Percentiles rank a stretch among this genome's conserved stretches.
Conservation (phyloP, 2,888 invertebrate species). For the Diplolepis rosae region DNA sequence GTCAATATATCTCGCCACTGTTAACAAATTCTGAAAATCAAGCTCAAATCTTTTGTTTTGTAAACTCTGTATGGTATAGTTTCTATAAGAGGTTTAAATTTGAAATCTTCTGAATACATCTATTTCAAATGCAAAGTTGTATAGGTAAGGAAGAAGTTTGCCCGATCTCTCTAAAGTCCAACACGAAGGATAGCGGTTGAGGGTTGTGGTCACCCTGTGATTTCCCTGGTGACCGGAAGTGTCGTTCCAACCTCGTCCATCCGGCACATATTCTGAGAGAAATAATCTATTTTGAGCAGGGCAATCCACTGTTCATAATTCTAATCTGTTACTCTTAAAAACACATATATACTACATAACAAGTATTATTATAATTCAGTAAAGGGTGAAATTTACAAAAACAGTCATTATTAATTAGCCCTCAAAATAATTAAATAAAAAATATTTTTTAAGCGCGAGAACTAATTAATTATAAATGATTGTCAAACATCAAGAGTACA, state of each 20-base stretch:
- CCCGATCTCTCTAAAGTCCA: slow-evolving; percentile 51
- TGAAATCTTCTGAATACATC: neutral
- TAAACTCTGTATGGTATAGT: neutral
- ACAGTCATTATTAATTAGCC: neutral
- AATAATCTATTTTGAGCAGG: slow-evolving; percentile 59
- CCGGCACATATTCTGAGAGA: slow-evolving; percentile 53
- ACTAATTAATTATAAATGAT: neutral
- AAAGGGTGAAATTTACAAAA: neutral
- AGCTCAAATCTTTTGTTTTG: neutral
- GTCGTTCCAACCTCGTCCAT: slow-evolving; percentile 51
- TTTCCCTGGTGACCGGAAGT: slow-evolving; percentile 57
- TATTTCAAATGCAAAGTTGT: slow-evolving; percentile 40
- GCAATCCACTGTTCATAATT: slow-evolving; percentile 49
- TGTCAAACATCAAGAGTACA: neutral
- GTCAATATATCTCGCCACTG: too few species aligned
- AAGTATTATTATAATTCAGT: neutral
- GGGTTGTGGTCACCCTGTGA: slow-evolving; percentile 54
- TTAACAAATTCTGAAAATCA: too few species aligned
- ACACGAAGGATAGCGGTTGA: slow-evolving; percentile 51
- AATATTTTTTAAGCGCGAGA: neutral
- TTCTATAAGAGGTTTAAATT: neutral
- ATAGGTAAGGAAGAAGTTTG: slow-evolving; percentile 51
- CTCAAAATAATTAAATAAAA: neutral
- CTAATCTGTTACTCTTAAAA: neutral
- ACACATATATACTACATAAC: too few species aligned